Percentiles rank a stretch among this genome's conserved stretches.
Evolutionary conservation across 23 tunicate species (phyloP).

Genomic region (Halocynthia aurantium): DNA sequence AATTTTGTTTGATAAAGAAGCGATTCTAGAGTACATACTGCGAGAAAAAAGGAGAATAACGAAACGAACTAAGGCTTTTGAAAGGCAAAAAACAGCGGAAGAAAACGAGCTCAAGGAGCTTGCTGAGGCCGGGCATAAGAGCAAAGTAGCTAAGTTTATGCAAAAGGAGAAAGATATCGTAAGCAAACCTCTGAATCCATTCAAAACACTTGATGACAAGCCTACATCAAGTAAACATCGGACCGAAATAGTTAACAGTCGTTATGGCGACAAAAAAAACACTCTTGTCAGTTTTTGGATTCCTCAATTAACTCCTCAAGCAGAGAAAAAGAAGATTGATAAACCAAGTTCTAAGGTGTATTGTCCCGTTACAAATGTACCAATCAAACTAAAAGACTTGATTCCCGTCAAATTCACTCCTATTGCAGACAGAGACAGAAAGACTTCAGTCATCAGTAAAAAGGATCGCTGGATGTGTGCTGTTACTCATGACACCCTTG

Average conservation of each 20-base stretch:
- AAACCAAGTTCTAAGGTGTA: constrained; percentile 80
- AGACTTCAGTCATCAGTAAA: constrained; percentile 77
- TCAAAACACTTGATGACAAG: constrained; percentile 13
- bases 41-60: constrained; percentile 72
- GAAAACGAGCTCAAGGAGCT: constrained; percentile 80
- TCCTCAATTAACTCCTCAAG: constrained; percentile 78
- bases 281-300: constrained; percentile 85
- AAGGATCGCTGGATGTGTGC: constrained; percentile 93
- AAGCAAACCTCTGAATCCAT: constrained; percentile 60
- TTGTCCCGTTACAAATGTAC: constrained; percentile 85
- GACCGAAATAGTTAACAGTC: constrained; percentile 14
- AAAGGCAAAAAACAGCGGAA: constrained; percentile 66
- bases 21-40: constrained; percentile 88
- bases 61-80: constrained; percentile 61
- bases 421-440: constrained; percentile 75
- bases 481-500: constrained; percentile 83
- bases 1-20: constrained; percentile 75
- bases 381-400: constrained; percentile 80
- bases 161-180: constrained; percentile 56
- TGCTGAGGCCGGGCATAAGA: constrained; percentile 62
- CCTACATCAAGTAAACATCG: constrained; percentile 5
- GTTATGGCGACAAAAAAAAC: constrained; percentile 33
- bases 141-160: constrained; percentile 53
- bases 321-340: constrained; percentile 49
- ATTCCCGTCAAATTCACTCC: constrained; percentile 95